Conservation (phyloP, 2,888 invertebrate genomes). For the Andrena trimmerana region DNA sequence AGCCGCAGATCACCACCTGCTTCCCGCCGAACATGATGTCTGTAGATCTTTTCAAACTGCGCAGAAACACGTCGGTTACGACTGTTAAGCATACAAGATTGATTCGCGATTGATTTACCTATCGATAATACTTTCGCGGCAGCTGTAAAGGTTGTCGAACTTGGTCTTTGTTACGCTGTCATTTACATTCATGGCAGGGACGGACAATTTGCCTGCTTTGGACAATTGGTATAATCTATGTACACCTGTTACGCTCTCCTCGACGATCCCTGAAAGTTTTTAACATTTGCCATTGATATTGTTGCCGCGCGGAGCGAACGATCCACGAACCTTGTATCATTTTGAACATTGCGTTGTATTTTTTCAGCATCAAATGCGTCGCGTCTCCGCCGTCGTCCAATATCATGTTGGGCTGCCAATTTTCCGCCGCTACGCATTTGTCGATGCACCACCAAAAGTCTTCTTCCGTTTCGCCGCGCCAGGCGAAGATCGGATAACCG, state of each 20-base stretch:
- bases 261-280: constrained; percentile 92
- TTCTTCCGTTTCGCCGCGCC: constrained; percentile 99
- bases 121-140: constrained; percentile 96
- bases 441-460: constrained; percentile 99
- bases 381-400: constrained; percentile 99
- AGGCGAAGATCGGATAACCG: constrained; percentile 96
- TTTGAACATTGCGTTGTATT: constrained; percentile 97
- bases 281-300: constrained; percentile 4
- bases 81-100: constrained; percentile 4
- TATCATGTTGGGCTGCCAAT: constrained; percentile 99
- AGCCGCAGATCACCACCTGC: constrained; percentile 97
- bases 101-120: constrained; percentile 85
- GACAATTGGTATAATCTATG: constrained; percentile 98
- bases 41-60: constrained; percentile 93
- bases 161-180: constrained; percentile 99
- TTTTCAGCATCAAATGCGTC: constrained; percentile 97
- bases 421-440: constrained; percentile 95
- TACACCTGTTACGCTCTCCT: constrained; percentile 99
- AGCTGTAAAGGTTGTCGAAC: constrained; percentile 98
- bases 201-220: constrained; percentile 96
- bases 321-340: constrained; percentile 91
- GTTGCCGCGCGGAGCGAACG: background rate
- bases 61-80: constrained; percentile 29
- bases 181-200: constrained; percentile 99
- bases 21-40: constrained; percentile 99